phyloP scores from a whole-genome alignment of 1,140 invertebrate species.

The Papilio polyxenes region DNA sequence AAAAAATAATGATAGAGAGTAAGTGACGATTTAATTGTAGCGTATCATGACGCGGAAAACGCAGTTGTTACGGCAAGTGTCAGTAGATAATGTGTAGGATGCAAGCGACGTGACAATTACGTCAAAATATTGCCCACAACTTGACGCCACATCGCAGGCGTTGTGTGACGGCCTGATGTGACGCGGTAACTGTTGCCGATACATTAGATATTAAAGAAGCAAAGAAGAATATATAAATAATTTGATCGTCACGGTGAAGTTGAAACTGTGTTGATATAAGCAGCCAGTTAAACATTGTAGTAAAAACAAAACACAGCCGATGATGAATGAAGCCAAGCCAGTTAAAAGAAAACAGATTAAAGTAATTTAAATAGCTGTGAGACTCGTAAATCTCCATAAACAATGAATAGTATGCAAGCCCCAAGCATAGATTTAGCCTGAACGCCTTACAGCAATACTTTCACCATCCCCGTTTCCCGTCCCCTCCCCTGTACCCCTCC shows the following conservation, averaged over 20 bases:
- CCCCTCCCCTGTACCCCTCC: background rate
- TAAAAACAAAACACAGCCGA: no score
- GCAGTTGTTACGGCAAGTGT: background rate
- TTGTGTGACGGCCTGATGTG: background rate
- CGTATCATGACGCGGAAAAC: slow-evolving; percentile 16
- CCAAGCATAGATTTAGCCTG: background rate
- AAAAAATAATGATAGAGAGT: background rate
- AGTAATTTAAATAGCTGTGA: background rate
- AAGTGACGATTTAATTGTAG: background rate
- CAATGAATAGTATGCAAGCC: background rate
- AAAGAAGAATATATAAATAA: no score
- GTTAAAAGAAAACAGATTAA: background rate
- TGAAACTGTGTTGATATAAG: no score
- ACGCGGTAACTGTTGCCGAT: background rate
- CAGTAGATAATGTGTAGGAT: background rate
- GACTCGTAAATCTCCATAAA: background rate
- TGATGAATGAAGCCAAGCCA: no score
- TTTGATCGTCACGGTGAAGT: no score
- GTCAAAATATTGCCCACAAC: background rate
- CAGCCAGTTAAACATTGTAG: no score
- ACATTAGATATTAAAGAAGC: background rate
- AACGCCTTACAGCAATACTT: background rate
- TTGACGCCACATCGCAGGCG: background rate
- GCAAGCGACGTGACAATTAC: background rate
- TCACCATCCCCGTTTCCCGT: slow-evolving; percentile 7